Evolutionary conservation across 2,888 invertebrate species (phyloP).

Genomic region (Ophion obscuratus): DNA sequence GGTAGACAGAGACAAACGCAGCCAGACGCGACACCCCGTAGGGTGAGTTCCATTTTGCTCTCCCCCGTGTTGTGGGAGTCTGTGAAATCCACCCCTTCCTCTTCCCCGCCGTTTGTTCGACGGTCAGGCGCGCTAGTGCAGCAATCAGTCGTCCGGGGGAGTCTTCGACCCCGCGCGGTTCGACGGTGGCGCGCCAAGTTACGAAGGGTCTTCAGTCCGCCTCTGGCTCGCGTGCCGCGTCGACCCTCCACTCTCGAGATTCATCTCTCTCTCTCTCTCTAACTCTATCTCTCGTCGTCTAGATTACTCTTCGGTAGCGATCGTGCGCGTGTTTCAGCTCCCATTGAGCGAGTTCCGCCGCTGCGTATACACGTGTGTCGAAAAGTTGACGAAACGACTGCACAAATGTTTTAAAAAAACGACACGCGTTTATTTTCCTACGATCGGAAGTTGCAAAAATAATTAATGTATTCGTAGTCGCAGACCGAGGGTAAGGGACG

Average conservation of each 20-base stretch:
- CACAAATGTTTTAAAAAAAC: not conserved
- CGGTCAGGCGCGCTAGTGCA: slow-evolving; percentile 70
- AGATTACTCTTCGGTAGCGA: not conserved
- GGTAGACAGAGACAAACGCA: slow-evolving; percentile 43
- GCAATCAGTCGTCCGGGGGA: slow-evolving; percentile 70
- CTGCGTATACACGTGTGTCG: not conserved
- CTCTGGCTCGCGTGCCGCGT: slow-evolving; percentile 75
- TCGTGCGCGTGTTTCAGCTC: not conserved
- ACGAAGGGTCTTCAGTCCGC: slow-evolving; percentile 77
- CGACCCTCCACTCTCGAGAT: slow-evolving; percentile 29
- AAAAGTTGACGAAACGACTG: not conserved
- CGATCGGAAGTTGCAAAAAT: too few relatives aligned
- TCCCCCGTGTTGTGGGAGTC: slow-evolving; percentile 24
- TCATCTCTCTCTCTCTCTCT: not conserved
- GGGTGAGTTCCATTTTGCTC: slow-evolving; percentile 30
- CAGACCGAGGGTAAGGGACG: not conserved
- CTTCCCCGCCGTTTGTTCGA: slow-evolving; percentile 50
- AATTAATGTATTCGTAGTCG: slow-evolving; percentile 1
- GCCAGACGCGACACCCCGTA: slow-evolving; percentile 39
- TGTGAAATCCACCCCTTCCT: slow-evolving; percentile 17
- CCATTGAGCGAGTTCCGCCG: not conserved
- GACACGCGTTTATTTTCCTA: not conserved
- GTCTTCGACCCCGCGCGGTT: slow-evolving; percentile 63
- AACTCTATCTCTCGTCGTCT: not conserved
- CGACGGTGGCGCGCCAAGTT: slow-evolving; percentile 77